These are phyloP conservation scores for Arion vulgaris DNA, from an alignment of 1,140 invertebrate genomes.

Conservation along the genomic window DNA sequence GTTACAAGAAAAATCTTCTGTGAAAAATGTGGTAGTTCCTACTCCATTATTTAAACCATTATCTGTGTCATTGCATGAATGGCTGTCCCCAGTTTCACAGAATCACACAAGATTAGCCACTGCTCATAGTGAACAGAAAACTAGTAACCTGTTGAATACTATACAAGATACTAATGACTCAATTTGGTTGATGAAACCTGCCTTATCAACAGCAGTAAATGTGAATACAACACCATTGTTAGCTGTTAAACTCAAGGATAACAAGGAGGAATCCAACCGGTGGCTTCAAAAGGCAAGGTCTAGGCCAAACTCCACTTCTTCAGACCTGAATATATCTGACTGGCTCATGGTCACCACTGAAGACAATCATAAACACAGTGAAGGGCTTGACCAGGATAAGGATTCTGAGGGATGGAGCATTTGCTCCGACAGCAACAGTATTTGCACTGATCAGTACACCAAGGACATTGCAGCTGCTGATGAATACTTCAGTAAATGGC, in stretches of 20 bases:
- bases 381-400: neutral
- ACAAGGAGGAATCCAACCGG: conserved; percentile 14
- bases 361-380: neutral
- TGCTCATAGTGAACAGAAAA: neutral
- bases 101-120: neutral
- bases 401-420: conserved; percentile 36
- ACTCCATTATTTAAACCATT: neutral
- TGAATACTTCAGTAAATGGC: conserved; percentile 33
- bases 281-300: conserved; percentile 12
- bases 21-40: conserved; percentile 1
- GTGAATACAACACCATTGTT: neutral
- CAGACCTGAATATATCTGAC: neutral
- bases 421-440: neutral
- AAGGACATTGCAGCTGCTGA: conserved; percentile 16
- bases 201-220: neutral
- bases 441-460: neutral
- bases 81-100: neutral
- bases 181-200: neutral
- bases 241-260: neutral
- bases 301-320: neutral
- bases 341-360: conserved; percentile 20
- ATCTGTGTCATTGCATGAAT: neutral
- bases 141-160: neutral
- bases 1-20: neutral
- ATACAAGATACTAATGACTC: neutral